These are phyloP conservation scores for Trissolcus japonicus DNA, from an alignment of 2,888 invertebrate species.

Conservation along the genomic window DNA sequence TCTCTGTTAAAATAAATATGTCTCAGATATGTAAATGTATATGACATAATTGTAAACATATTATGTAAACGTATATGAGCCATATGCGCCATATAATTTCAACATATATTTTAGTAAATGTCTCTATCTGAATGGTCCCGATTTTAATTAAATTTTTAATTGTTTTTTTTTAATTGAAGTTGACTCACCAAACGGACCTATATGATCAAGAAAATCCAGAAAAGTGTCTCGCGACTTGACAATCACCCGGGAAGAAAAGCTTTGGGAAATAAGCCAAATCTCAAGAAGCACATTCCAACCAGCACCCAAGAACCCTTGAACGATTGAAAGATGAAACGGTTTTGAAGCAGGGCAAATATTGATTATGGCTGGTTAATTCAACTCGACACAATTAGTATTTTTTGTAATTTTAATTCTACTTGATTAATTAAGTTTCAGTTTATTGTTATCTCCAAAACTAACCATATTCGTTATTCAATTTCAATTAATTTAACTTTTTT, in stretches of 20 bases:
- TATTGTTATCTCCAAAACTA: too few relatives aligned
- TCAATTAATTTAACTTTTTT: too few relatives aligned
- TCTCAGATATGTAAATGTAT: neutral
- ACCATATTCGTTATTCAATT: too few relatives aligned
- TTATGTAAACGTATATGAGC: too few relatives aligned
- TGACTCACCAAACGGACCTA: slow-evolving; percentile 31
- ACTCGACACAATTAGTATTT: too few relatives aligned
- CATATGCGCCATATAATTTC: too few relatives aligned
- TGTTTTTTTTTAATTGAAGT: neutral
- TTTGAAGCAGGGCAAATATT: too few relatives aligned
- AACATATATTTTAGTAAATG: too few relatives aligned
- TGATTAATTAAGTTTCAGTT: too few relatives aligned
- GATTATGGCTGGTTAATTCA: too few relatives aligned
- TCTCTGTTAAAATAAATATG: too few relatives aligned
- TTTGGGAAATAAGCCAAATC: slow-evolving; percentile 30
- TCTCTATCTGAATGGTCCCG: neutral
- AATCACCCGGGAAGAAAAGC: slow-evolving; percentile 9
- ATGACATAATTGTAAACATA: neutral
- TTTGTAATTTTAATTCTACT: too few relatives aligned
- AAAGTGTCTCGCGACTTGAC: slow-evolving; percentile 2
- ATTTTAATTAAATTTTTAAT: neutral
- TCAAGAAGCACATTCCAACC: slow-evolving; percentile 14
- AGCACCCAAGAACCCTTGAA: slow-evolving; percentile 23
- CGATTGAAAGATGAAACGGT: slow-evolving; percentile 8
- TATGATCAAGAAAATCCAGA: slow-evolving; percentile 5